Evolutionary conservation across 2,888 invertebrate species (phyloP).

Genomic region (Unio pictorum): DNA sequence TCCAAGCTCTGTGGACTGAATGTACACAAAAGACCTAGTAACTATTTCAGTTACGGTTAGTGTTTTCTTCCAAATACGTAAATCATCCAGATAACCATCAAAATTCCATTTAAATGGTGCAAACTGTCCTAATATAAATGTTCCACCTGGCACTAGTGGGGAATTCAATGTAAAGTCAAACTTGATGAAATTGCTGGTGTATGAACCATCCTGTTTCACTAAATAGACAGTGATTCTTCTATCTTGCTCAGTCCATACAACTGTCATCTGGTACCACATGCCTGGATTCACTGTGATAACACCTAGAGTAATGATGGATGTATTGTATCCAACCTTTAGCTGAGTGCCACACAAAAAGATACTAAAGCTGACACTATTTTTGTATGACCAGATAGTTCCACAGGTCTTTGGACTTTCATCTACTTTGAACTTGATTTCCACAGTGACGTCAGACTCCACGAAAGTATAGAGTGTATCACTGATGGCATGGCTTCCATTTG

Average conservation of each 20-base stretch:
- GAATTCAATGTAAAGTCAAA: background rate
- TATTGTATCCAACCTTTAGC: conserved; percentile 21
- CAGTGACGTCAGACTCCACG: conserved; percentile 33
- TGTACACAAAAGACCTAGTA: conserved; percentile 27
- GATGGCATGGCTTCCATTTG: conserved; percentile 23
- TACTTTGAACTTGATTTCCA: conserved; percentile 48
- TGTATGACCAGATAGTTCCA: conserved; percentile 47
- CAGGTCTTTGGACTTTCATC: conserved; percentile 16
- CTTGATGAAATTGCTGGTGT: conserved; percentile 13
- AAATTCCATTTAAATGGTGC: conserved; percentile 31
- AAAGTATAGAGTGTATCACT: conserved; percentile 33
- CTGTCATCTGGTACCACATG: conserved; percentile 50
- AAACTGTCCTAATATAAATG: conserved; percentile 45
- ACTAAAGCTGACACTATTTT: conserved; percentile 13
- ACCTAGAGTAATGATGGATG: conserved; percentile 6
- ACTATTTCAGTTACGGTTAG: conserved; percentile 28
- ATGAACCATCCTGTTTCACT: conserved; percentile 20
- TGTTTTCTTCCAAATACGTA: conserved; percentile 47
- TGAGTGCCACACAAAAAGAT: conserved; percentile 29
- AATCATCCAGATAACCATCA: conserved; percentile 45
- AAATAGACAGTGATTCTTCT: conserved; percentile 30
- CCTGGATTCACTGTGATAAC: conserved; percentile 24
- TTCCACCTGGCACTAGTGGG: conserved; percentile 41
- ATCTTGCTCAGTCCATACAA: conserved; percentile 33
- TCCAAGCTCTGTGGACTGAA: conserved; percentile 4